Evolutionary conservation across 2,113 vertebrate species (phyloP).

Genomic region (Cavia aperea): DNA sequence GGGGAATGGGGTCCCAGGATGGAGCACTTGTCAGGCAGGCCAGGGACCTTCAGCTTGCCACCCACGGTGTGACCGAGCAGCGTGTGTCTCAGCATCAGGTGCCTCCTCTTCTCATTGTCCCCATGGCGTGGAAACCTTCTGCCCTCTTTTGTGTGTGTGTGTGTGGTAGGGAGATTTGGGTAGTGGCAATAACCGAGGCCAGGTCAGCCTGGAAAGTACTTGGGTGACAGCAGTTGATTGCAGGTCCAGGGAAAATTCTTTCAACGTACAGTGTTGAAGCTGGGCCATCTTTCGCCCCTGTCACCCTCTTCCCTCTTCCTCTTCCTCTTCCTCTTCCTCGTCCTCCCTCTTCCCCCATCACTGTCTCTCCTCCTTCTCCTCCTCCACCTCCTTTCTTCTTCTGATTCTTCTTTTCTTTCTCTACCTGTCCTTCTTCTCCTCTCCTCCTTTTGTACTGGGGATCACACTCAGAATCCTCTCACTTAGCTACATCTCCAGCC

Average conservation of each 20-base stretch:
- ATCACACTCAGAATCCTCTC: not conserved
- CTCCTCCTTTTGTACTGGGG: not conserved
- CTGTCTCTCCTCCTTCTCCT: not conserved
- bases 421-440: not conserved
- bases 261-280: not conserved
- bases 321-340: too few relatives aligned
- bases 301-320: not conserved
- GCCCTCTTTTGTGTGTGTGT: not conserved
- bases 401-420: not conserved
- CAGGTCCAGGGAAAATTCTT: not conserved
- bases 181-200: not conserved
- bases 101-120: not conserved
- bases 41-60: too few relatives aligned
- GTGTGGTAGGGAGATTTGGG: not conserved
- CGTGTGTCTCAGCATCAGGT: fast-evolving
- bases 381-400: not conserved
- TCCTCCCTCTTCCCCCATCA: not conserved
- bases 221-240: not conserved
- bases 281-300: not conserved
- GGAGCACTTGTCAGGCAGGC: too few relatives aligned
- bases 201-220: not conserved
- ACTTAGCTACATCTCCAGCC: not conserved
- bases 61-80: fast-evolving
- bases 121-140: not conserved
- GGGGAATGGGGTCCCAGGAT: not conserved